Percentiles rank a stretch among this genome's conserved stretches.
Evolutionary conservation across 2,797 vertebrate genomes (phyloP).

Genomic region (Hafferia zeledoni): DNA sequence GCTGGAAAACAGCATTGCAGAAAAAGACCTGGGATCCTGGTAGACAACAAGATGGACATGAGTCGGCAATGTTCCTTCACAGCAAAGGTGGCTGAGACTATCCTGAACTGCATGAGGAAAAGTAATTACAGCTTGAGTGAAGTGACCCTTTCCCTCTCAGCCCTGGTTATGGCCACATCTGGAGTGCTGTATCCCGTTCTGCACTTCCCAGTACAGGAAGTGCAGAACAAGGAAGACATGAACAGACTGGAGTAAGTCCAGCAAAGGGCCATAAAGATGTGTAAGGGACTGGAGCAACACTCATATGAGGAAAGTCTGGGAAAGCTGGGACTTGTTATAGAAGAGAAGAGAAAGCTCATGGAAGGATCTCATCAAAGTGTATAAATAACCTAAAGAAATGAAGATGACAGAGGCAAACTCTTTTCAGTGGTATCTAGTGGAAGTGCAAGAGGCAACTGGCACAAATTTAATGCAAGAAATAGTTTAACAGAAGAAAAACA

Average conservation of each 20-base stretch:
- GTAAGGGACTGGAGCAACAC: neutral
- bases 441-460: neutral
- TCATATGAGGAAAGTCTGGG: neutral
- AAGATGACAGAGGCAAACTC: neutral
- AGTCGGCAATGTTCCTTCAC: neutral
- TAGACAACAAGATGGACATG: neutral
- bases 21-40: neutral
- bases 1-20: neutral
- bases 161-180: neutral
- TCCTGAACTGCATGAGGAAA: neutral
- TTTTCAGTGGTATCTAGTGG: neutral
- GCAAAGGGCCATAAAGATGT: neutral
- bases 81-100: neutral
- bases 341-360: neutral
- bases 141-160: neutral
- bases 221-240: neutral
- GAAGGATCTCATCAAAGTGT: neutral
- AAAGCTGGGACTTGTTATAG: neutral
- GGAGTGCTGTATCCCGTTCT: neutral
- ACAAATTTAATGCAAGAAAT: neutral
- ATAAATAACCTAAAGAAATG: neutral
- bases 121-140: neutral
- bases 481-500: neutral
- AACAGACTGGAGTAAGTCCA: neutral
- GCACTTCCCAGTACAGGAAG: neutral